Percentiles rank a stretch among this genome's conserved stretches.
These are phyloP conservation scores for Melopsittacus undulatus DNA, from an alignment of 2,797 vertebrate species.

Conservation along the genomic window DNA sequence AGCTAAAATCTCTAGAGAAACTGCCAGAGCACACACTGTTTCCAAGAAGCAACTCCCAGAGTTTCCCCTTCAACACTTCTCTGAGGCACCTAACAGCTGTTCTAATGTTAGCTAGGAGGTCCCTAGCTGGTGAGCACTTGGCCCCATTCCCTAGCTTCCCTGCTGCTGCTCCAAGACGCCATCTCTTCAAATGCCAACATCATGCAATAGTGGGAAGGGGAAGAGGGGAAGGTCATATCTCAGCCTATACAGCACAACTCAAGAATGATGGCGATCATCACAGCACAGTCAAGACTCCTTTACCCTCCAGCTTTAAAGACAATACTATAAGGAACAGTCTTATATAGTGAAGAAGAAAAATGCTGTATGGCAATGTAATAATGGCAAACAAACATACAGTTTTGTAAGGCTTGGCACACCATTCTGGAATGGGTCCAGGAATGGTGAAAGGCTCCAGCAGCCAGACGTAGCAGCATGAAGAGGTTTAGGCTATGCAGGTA, in stretches of 20 bases:
- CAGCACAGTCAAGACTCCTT: not conserved
- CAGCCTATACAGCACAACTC: not conserved
- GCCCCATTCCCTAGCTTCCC: not conserved
- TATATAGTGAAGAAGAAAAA: not conserved
- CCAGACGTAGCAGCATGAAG: not conserved
- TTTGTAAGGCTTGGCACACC: slow-evolving; percentile 12
- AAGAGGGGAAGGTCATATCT: not conserved
- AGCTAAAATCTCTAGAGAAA: slow-evolving; percentile 1
- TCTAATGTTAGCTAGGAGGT: not conserved
- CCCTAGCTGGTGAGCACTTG: not conserved
- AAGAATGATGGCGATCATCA: not conserved
- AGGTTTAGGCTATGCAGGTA: not conserved
- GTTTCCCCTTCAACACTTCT: not conserved
- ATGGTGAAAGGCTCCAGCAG: not conserved
- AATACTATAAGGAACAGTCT: not conserved
- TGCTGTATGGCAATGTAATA: not conserved
- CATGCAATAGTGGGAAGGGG: not conserved
- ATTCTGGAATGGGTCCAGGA: not conserved
- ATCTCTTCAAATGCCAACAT: not conserved
- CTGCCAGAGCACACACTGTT: not conserved
- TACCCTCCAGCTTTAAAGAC: not conserved
- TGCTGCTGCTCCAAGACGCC: not conserved
- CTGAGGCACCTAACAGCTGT: not conserved
- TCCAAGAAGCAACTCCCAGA: not conserved
- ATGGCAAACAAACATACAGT: not conserved